Base-by-base conservation (phyloP, 2,113 vertebrate species). In the Erinaceus europaeus region DNA sequence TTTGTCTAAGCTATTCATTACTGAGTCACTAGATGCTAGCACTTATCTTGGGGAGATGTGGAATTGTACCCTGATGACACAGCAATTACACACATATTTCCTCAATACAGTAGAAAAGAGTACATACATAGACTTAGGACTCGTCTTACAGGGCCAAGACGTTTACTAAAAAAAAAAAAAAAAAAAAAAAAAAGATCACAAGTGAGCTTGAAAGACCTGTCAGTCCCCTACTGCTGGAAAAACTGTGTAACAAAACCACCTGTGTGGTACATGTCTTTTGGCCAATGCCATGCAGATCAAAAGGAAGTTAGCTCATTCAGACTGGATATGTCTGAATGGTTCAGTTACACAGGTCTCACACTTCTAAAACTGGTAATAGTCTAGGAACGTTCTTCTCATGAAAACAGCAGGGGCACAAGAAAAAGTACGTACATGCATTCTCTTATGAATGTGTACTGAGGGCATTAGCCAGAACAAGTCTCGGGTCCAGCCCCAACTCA, bases 131-230 rank as follows among this genome's bases (percentile, higher is more conserved):
- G n/a, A n/a, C n/a, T n/a, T n/a, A n/a, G n/a, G n/a, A n/a, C n/a
- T n/a, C n/a, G 59, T 89, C 29, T 87, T 38, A 75, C 7, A 79
- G 4, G 5, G 20, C 15, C 52, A 55, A 76, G n/a, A 61, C 64
- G 82, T 38, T 75, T 75, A 32, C 67, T 72, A 40, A 75, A 91
- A 91, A 91, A n/a, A n/a, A n/a, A n/a, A n/a, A n/a, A n/a, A n/a
- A n/a, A n/a, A n/a, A n/a, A n/a, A n/a, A n/a, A n/a, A n/a, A n/a
- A n/a, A n/a, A n/a, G n/a, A 82, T 55, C n/a, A 34, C 13, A 92
- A 61, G 25, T 90, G 6, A 9, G 62, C 85, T 78, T 78, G 25
- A 18, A 84, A 27, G 12, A 5, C 32, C 27, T 87, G 7, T 23
- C 29, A 36, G 29, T 78, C 27, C 74, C 50, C 27, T 67, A 61